Evolutionary conservation across 2,113 vertebrate species (phyloP).

Genomic region (Elanus axillaris): DNA sequence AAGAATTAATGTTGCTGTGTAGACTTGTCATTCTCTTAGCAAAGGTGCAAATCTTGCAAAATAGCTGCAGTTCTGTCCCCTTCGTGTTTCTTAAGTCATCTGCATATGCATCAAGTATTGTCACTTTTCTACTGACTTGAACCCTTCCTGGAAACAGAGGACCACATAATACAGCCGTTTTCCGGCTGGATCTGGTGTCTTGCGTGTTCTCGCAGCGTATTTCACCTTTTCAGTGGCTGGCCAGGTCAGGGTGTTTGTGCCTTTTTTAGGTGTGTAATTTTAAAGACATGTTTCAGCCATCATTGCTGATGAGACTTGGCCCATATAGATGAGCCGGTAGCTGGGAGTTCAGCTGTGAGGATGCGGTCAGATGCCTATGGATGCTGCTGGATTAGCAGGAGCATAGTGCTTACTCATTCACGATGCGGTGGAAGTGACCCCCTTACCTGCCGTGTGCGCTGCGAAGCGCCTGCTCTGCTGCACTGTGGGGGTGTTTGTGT

Average conservation of each 20-base stretch:
- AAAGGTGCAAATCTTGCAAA: background rate
- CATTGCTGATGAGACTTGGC: background rate
- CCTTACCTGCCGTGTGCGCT: rapidly evolving
- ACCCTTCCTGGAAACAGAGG: background rate
- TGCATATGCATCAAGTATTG: background rate
- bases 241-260: background rate
- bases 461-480: background rate
- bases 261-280: background rate
- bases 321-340: rapidly evolving
- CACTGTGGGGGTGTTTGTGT: background rate
- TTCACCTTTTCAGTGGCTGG: background rate
- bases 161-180: background rate
- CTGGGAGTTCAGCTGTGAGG: background rate
- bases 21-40: background rate
- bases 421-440: background rate
- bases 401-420: background rate
- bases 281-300: background rate
- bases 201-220: rapidly evolving
- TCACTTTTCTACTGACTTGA: background rate
- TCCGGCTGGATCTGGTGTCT: background rate
- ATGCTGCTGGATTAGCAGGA: background rate
- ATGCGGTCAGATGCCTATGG: background rate
- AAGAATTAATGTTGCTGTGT: background rate
- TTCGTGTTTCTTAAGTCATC: background rate
- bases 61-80: background rate